These are phyloP conservation scores for Hozukius guyotensis DNA, from an alignment of 2,797 vertebrate species.

Conservation along the genomic window DNA sequence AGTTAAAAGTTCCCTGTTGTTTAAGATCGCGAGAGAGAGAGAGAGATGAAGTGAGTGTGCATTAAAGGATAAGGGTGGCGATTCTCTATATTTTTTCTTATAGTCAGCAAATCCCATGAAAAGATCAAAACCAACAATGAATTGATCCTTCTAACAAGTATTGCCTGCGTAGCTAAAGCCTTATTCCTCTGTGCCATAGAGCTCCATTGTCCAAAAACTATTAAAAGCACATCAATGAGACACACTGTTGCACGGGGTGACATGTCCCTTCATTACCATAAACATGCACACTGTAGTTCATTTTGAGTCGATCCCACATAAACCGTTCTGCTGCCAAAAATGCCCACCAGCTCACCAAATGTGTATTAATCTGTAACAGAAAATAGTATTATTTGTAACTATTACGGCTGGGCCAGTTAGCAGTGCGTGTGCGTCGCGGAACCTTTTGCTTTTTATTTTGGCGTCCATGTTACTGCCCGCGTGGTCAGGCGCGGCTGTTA, in stretches of 20 bases:
- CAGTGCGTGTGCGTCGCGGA: too few relatives aligned
- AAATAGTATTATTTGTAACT: too few relatives aligned
- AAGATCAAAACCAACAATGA: background rate
- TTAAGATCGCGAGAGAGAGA: background rate
- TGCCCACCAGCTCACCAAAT: too few relatives aligned
- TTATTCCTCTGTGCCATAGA: background rate
- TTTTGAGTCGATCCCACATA: background rate
- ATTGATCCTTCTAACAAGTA: background rate
- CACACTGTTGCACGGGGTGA: background rate
- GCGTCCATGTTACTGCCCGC: too few relatives aligned
- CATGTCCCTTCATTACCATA: background rate
- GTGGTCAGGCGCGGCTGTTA: too few relatives aligned
- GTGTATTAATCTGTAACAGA: too few relatives aligned
- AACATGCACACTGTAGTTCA: background rate
- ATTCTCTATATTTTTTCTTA: background rate
- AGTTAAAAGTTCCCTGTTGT: slow-evolving; percentile 47
- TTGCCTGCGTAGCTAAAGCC: background rate
- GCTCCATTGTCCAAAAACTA: background rate
- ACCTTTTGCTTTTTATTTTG: too few relatives aligned
- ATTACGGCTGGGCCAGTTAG: too few relatives aligned
- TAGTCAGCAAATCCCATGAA: background rate
- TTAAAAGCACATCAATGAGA: background rate
- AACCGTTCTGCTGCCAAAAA: too few relatives aligned
- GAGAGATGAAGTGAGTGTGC: background rate
- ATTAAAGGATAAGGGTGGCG: background rate